Base-by-base conservation (phyloP, 2,113 vertebrate species). In the Puma concolor region DNA sequence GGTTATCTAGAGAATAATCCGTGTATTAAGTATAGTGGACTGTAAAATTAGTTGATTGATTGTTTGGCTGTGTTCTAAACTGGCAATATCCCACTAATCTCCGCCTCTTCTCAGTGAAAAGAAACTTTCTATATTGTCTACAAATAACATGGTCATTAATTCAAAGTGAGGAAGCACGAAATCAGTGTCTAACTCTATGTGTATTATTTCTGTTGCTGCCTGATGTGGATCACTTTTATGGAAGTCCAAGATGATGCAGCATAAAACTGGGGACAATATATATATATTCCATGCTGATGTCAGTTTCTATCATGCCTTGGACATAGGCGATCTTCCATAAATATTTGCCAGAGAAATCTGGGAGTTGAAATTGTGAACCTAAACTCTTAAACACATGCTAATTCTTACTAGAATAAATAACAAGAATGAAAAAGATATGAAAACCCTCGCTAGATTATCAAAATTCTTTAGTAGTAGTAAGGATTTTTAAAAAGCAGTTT, bases 111-210 rank as follows among this genome's bases (percentile, higher is more conserved):
- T 90, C 83, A 88, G 69, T 95, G 93, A 86, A 91, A 93, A 87
- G n/a, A 97, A 94, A 89, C 33, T 93, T 95, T 95, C 15, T 66
- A 94, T 97, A 95, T 91, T 87, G 82, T 44, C 16, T 85, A 60
- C 77, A 96, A 93, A 94, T 91, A 87, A 50, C 54, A 77, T 95
- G 41, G 33, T 41, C 74, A 74, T 97, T 96, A 97, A 89, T 97
- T 72, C 36, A 44, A 83, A 69, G 54, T 91, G 41, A 97, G 29
- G 41, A 92, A 93, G 91, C 67, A 91, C 66, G 21, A 63, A 91
- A 19, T 94, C 81, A 91, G 79, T 74, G 74, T 76, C 41, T 85
- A 66, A 64, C 66, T 90, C 72, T 87, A 8, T 85, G 44, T 52
- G 15, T 36, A n/a, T 71, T 57, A 33, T 91, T 91, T 74, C 33